These are phyloP conservation scores for Spea hammondii DNA, from an alignment of 2,797 vertebrate genomes.

Conservation along the genomic window DNA sequence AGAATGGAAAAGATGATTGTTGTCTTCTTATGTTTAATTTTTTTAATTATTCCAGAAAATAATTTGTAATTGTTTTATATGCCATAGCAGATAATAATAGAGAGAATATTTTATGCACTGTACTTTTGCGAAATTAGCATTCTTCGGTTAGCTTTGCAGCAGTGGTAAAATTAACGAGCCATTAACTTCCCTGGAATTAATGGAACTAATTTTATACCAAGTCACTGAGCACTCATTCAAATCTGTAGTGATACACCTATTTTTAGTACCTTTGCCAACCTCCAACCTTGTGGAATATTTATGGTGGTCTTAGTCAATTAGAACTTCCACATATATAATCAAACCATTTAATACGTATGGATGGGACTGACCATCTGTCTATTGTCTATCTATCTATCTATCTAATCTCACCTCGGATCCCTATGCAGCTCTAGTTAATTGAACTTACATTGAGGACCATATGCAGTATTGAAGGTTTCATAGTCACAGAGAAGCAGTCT, in stretches of 20 bases:
- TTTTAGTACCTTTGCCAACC: slow-evolving; percentile 11
- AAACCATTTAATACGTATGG: neutral
- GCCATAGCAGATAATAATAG: neutral
- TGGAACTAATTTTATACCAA: neutral
- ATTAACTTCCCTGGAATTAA: slow-evolving; percentile 21
- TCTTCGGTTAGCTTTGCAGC: slow-evolving; percentile 14
- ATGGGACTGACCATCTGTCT: neutral
- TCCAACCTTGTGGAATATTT: slow-evolving; percentile 1
- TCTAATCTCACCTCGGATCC: too few relatives aligned
- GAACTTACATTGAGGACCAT: too few relatives aligned
- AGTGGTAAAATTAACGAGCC: slow-evolving; percentile 32
- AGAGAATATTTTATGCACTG: slow-evolving; percentile 9
- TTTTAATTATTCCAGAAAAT: neutral
- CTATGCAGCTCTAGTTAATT: too few relatives aligned
- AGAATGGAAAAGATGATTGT: neutral
- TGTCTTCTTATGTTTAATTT: neutral
- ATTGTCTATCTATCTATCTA: neutral
- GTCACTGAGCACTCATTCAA: neutral
- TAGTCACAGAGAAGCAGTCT: too few relatives aligned
- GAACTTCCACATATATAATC: neutral
- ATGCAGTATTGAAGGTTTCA: too few relatives aligned
- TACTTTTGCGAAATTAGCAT: slow-evolving; percentile 14
- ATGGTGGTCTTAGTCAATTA: neutral
- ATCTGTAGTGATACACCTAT: slow-evolving; percentile 4
- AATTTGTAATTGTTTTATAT: neutral